Conservation (phyloP, 2,797 vertebrate genomes). For the Euthynnus affinis region DNA sequence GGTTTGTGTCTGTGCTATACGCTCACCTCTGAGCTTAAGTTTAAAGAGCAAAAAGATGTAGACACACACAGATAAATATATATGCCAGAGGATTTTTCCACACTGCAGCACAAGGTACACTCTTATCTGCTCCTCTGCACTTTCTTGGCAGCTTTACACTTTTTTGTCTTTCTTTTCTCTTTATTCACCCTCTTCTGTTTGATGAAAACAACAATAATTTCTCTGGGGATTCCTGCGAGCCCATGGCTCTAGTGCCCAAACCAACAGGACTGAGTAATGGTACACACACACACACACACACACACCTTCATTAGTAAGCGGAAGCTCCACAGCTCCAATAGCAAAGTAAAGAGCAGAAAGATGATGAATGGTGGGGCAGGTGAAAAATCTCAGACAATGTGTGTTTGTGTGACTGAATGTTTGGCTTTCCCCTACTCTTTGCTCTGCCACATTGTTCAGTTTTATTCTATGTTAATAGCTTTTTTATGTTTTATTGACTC, state of each 20-base stretch:
- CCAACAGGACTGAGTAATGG: slow-evolving; percentile 64
- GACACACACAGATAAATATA: slow-evolving; percentile 47
- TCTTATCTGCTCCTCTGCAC: slow-evolving; percentile 45
- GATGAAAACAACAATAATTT: slow-evolving; percentile 49
- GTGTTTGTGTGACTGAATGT: slow-evolving; percentile 17
- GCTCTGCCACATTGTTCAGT: not conserved
- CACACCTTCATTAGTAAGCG: slow-evolving; percentile 50
- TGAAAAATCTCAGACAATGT: slow-evolving; percentile 12
- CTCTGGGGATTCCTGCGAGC: slow-evolving; percentile 49
- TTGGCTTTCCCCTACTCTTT: not conserved
- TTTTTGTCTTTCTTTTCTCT: slow-evolving; percentile 32
- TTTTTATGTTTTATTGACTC: slow-evolving; percentile 22
- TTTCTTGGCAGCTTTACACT: slow-evolving; percentile 44
- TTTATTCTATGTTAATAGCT: slow-evolving; percentile 9
- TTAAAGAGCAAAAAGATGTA: slow-evolving; percentile 5
- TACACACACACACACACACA: slow-evolving; percentile 38
- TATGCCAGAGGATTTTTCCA: slow-evolving; percentile 13
- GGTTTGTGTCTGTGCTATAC: slow-evolving; percentile 4
- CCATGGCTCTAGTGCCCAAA: slow-evolving; percentile 47
- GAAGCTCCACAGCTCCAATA: slow-evolving; percentile 11
- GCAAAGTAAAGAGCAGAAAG: slow-evolving; percentile 4
- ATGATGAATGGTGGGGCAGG: not conserved
- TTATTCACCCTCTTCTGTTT: slow-evolving; percentile 54
- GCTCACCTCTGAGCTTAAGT: slow-evolving; percentile 35
- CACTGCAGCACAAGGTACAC: slow-evolving; percentile 11